Evolutionary conservation across 2,888 invertebrate species (phyloP), one percentile per base, ranked within the genome.

Genomic region (Masnerella sp.): DNA sequence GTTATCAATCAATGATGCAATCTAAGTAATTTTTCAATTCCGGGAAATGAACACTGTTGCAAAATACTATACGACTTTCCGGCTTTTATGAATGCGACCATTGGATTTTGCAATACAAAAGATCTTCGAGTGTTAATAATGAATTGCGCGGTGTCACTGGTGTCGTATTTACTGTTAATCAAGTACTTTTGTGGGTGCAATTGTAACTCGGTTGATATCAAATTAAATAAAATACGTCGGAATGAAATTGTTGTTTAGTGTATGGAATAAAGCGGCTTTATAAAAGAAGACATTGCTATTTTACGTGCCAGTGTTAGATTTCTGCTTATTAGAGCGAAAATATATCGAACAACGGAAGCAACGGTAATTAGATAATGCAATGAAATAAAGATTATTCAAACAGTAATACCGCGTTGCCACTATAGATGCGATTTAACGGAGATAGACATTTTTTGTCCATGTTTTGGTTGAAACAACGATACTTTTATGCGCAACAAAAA

Each of bases 241-340:
- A 61, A 34, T 43, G 32, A 43, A 25, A 43, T 52, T 43, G 32
- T 12, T 20, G 28, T 38, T 25, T 14, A 2, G 2, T n/a, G n/a
- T 28, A 7, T 1, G 12, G 17, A 17, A 15, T 32, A 45, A 58
- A 38, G 38, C 45, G 28, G 28, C 43, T 20, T 56, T 30, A 25
- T 17, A 28, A 49, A 40, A 47, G 36, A 47, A 49, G 40, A 40
- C 30, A 42, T 47, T 45, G 45, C 54, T 43, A 54, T 65, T 54
- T 36, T 17, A 43, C 28, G 43, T 30, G 17, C 3, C 34, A 36
- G 52, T 30, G 28, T 65, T 28, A 18, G 38, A 47, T 65, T 36
- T 12, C 59, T 68, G 68, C 51, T 69, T 69, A 69, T 69, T 52
- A 68, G 68, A 59, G 68, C 68, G 59, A 40, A 54, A 59, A 68